A percentile compares a stretch with the other conserved stretches of the same genome.
phyloP scores from a whole-genome alignment of 1,140 invertebrate species.

The Doryteuthis pealeii region DNA sequence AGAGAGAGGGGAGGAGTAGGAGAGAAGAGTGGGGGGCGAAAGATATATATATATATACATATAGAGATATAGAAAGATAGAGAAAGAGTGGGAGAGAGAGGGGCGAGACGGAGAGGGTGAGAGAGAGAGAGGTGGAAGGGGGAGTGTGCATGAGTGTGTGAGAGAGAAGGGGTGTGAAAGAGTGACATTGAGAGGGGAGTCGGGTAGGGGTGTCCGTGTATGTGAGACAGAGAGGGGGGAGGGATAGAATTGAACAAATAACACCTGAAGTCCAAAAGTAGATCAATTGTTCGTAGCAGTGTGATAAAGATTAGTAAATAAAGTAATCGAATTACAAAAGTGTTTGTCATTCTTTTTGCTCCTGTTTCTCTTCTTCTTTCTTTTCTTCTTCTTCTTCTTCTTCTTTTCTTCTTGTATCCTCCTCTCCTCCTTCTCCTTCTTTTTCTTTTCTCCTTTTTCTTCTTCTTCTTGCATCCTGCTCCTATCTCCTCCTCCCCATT shows the following conservation, averaged over 20 bases:
- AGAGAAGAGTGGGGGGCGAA: not conserved
- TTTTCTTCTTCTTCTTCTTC: not conserved
- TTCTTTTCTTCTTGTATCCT: constrained; percentile 13
- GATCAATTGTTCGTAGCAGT: not conserved
- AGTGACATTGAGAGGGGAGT: not conserved
- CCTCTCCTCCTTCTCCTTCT: constrained; percentile 9
- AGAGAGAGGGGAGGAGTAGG: not conserved
- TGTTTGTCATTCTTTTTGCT: not conserved
- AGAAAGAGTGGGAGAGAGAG: not conserved
- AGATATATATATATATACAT: not conserved
- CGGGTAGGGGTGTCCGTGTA: no score
- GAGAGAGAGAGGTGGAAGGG: no score
- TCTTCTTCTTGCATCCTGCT: no score
- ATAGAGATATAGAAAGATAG: not conserved
- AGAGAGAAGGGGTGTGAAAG: not conserved
- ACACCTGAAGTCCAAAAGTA: not conserved
- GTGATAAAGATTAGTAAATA: not conserved
- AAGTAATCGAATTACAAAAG: not conserved
- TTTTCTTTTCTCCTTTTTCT: constrained; percentile 20
- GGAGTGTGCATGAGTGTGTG: not conserved
- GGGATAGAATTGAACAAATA: not conserved
- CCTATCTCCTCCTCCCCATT: no score
- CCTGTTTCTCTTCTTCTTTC: not conserved
- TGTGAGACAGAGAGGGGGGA: not conserved
- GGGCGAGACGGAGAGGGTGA: not conserved